phyloP scores from a whole-genome alignment of 1,140 invertebrate genomes.

The Mamestra configurata region DNA sequence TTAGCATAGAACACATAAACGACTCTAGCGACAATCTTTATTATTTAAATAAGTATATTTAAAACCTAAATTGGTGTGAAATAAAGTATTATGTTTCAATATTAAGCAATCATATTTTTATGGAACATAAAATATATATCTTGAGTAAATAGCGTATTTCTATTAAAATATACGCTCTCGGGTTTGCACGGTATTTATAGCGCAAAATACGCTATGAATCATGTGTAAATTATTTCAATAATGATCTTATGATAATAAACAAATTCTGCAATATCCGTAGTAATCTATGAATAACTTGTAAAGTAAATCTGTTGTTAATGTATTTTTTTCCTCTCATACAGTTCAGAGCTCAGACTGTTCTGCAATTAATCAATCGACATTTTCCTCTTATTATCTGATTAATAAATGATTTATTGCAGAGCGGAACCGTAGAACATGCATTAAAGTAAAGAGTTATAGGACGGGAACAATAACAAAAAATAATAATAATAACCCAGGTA shows the following conservation, averaged over 20 bases:
- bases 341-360: background rate
- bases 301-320: background rate
- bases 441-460: too few relatives aligned
- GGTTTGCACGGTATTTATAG: conserved; percentile 8
- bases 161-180: background rate
- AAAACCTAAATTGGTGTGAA: background rate
- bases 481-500: too few relatives aligned
- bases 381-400: too few relatives aligned
- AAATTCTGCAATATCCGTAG: background rate
- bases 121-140: background rate
- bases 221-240: conserved; percentile 17
- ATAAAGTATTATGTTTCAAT: background rate
- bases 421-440: too few relatives aligned
- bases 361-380: too few relatives aligned
- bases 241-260: conserved; percentile 10
- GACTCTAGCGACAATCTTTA: background rate
- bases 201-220: background rate
- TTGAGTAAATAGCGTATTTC: background rate
- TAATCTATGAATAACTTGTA: background rate
- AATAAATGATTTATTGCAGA: too few relatives aligned
- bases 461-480: too few relatives aligned
- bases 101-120: background rate
- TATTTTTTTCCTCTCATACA: background rate
- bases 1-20: background rate
- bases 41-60: background rate